Base-by-base conservation (phyloP, 2,888 invertebrate species). In the Augochlorella aurata region DNA sequence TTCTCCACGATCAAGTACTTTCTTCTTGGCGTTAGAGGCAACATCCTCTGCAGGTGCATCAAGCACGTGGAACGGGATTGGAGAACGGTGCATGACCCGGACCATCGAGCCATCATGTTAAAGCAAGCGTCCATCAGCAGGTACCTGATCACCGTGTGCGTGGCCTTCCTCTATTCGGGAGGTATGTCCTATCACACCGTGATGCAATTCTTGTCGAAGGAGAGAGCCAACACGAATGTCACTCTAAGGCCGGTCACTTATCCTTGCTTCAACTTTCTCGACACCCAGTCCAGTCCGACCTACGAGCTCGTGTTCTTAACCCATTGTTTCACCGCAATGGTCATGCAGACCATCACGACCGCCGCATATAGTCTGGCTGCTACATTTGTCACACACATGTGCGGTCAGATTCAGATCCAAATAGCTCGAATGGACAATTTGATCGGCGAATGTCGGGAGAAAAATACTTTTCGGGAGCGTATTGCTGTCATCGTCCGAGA, bases 271-370 rank as follows among this genome's bases (percentile, higher is more conserved):
- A 72, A 68, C 38, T 74, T 90, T 14, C 88, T 91, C 47, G 84
- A 90, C 71, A 78, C 81, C 0, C 83, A 88, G 44, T 66, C 61
- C 14, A 87, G 73, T 61, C 90, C 89, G 0, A 66, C 78, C 2
- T 92, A 91, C 79, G 90, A 92, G 66, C 88, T 91, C 45, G 85
- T 92, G 7, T 91, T 90, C 70, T 38, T 69, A 10, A 18, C 77
- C 2, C 90, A 92, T 10, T 84, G 82, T 54, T 61, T 89, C 0
- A 81, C 84, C 47, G 88, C 87, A 0, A 77, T 88, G 44, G 74
- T 91, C 7, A 86, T 85, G 81, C 85, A 86, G 29, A 82, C 88
- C 10, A 79, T 90, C n/a, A 86, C 89, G 0, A 74, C 76, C 0
- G 87, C 84, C 0, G 81, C 84, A 0, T 88, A 82, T 47, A 79